These are phyloP conservation scores for Alectoris magna DNA, from an alignment of 2,797 vertebrate species.

Conservation along the genomic window DNA sequence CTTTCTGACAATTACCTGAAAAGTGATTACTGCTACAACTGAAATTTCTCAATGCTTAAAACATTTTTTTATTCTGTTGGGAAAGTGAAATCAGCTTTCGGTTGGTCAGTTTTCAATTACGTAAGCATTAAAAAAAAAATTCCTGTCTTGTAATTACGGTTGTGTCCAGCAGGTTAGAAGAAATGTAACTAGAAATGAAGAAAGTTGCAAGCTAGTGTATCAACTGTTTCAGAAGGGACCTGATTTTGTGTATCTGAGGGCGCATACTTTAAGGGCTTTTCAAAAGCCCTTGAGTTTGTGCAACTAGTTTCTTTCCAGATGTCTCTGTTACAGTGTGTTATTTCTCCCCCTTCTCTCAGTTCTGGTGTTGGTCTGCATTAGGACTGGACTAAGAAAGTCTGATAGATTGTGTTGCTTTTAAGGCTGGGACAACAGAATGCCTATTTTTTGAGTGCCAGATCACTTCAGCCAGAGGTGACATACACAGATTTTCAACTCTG, in stretches of 20 bases:
- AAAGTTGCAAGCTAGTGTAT: not conserved
- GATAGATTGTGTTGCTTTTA: not conserved
- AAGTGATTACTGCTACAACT: not conserved
- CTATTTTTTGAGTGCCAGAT: not conserved
- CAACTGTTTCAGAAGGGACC: not conserved
- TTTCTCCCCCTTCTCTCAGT: not conserved
- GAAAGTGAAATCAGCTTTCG: not conserved
- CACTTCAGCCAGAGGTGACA: not conserved
- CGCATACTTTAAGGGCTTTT: slow-evolving; percentile 7
- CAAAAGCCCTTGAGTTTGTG: slow-evolving; percentile 32
- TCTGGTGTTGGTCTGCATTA: not conserved
- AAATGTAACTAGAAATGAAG: not conserved
- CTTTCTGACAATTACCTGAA: not conserved
- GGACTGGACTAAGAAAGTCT: not conserved
- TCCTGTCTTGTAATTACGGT: not conserved
- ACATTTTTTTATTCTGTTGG: not conserved
- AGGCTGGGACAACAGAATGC: not conserved
- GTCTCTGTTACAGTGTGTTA: not conserved
- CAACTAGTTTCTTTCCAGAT: slow-evolving; percentile 21
- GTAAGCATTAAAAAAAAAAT: not conserved
- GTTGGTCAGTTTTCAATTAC: not conserved
- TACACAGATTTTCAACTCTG: not conserved
- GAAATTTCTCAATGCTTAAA: not conserved
- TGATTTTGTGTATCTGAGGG: slow-evolving; percentile 10
- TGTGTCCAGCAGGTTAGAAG: not conserved